Evolutionary conservation across 1,140 invertebrate genomes (phyloP).

Genomic region (Cherax quadricarinatus): DNA sequence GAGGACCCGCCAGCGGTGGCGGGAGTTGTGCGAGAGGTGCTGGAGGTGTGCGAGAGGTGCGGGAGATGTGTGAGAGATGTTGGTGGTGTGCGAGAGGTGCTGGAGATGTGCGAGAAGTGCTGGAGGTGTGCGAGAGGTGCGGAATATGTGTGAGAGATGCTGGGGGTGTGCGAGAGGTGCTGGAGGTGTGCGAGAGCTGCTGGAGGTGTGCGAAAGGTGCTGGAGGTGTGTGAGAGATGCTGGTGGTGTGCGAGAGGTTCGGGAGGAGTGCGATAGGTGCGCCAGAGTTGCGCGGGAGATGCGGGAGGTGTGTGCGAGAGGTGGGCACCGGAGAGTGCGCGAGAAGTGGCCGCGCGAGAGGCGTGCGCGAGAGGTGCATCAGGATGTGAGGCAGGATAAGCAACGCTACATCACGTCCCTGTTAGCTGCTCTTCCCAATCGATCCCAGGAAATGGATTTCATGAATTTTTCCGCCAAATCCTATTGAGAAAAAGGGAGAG

Average conservation of each 20-base stretch:
- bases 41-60: neutral
- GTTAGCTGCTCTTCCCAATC: conserved; percentile 58
- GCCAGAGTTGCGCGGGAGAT: no score
- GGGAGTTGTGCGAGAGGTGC: neutral
- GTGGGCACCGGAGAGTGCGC: no score
- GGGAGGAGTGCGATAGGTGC: no score
- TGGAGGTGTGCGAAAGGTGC: no score
- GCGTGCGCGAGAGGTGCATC: neutral
- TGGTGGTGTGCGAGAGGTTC: no score
- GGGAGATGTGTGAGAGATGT: neutral
- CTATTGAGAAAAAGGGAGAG: conserved; percentile 68
- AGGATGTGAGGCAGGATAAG: conserved; percentile 26
- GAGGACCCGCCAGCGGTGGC: neutral
- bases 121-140: no score
- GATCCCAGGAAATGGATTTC: conserved; percentile 69
- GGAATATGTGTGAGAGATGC: no score
- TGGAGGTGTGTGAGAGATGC: no score
- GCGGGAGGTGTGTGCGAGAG: no score
- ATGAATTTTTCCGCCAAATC: conserved; percentile 70
- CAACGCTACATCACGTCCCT: conserved; percentile 42
- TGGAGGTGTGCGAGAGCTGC: no score
- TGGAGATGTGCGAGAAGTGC: no score
- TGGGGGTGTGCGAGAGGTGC: no score
- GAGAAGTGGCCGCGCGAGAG: neutral
- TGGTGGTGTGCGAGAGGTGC: neutral